A percentile compares a stretch with the other conserved stretches of the same genome.
These are phyloP conservation scores for Acromyrmex charruanus DNA, from an alignment of 1,140 invertebrate species.

Conservation along the genomic window DNA sequence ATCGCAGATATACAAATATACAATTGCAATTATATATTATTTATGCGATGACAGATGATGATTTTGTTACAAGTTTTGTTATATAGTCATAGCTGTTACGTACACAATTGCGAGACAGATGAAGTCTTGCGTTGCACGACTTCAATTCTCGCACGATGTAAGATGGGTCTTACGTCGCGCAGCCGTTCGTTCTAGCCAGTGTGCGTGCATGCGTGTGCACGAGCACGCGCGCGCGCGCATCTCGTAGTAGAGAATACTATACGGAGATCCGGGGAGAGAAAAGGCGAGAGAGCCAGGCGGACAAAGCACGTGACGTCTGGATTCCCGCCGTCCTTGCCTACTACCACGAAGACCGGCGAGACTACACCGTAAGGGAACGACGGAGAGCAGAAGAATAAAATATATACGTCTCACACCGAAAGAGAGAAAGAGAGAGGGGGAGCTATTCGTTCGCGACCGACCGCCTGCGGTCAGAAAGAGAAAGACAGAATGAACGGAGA, in stretches of 20 bases:
- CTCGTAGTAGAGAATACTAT: constrained; percentile 48
- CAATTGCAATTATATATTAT: not conserved
- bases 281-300: constrained; percentile 55
- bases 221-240: not conserved
- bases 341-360: constrained; percentile 45
- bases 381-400: constrained; percentile 39
- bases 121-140: constrained; percentile 3
- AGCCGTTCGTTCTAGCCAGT: constrained; percentile 36
- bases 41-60: not conserved
- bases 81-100: not conserved
- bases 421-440: not conserved
- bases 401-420: constrained; percentile 31
- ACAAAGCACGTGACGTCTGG: constrained; percentile 79
- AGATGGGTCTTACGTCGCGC: constrained; percentile 26
- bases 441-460: constrained; percentile 2
- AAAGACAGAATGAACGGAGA: not conserved
- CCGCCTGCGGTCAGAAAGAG: constrained; percentile 9
- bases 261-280: constrained; percentile 44
- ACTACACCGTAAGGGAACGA: constrained; percentile 18
- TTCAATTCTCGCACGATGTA: constrained; percentile 28
- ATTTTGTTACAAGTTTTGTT: constrained; percentile 23
- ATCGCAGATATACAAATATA: too few species aligned
- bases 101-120: not conserved
- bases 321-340: constrained; percentile 71
- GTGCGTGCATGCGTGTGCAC: not conserved